Base-by-base conservation (phyloP, 2,888 invertebrate species). In the Drosophila affinis region DNA sequence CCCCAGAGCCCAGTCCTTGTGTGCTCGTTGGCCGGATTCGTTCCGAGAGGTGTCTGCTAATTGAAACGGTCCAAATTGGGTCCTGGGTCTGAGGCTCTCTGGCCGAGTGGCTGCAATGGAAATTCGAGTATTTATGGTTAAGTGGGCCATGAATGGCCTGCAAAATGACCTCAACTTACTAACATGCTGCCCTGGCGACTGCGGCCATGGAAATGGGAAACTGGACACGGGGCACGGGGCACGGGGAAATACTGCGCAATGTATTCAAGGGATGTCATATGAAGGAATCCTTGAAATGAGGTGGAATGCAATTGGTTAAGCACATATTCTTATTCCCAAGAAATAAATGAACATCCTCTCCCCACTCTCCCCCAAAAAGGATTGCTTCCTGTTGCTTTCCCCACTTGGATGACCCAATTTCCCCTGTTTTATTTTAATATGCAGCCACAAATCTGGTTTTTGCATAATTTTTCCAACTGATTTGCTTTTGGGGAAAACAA, bases 401-500 rank as follows among this genome's bases (percentile, higher is more conserved):
- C 29, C 45, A 61, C 34, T 32, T 32, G n/a, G 17, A 6, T 64
- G 52, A 60, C 75, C 75, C 59, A 46, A 60, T 63, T 73, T 58
- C 14, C n/a, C 5, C n/a, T 10, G 32, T 24, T 64, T 39, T 51
- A 21, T 12, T 29, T 45, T n/a, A 18, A 14, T 12, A 32, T n/a
- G 39, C 61, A 10, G 17, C 44, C 24, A 21, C 48, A 67, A 46
- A 44, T 46, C 61, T 44, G 44, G 45, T 34, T 49, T 87, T 79
- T 72, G 72, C 85, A 81, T 81, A 76, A 81, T 81, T 87, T 84
- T 70, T 76, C 75, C 79, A 72, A 68, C 75, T 85, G 87, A 88
- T 85, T 87, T 84, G 76, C 65, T 80, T 67, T 75, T 57, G 86
- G 62, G 61, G 71, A 73, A 79, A 86, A 54, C 73, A 70, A 77